Base-by-base conservation (phyloP, 2,888 invertebrate genomes). In the Lottia gigantea region DNA sequence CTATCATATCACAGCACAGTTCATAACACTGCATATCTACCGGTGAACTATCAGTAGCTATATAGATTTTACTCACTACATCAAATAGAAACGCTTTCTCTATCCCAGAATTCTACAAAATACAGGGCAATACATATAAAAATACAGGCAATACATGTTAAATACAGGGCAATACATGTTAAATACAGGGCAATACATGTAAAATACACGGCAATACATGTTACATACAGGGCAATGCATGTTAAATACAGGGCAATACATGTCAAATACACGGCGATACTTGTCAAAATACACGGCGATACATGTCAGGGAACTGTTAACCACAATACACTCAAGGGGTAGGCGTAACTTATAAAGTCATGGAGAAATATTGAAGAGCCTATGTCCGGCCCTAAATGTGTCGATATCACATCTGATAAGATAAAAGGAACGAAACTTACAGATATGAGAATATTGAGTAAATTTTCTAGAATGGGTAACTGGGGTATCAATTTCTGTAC, bases 1-100 rank as follows among this genome's bases (percentile, higher is more conserved):
- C 99, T 83, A 99, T 99, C 98, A 99, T 99, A 91, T 99, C 99
- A 91, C 99, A 99, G 90, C 99, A 99, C 61, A 99, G 91, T 90
- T 99, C 99, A 87, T 99, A 99, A 85, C 96, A 96, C 90, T 98
- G 98, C 98, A 99, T 98, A 88, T 99, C 99, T 8, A 99, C 98
- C 1, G 98, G 98, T 15, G 97, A 96, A 80, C 96, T 96, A 90
- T 99, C 99, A 0, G 99, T 99, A n/a, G 99, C 99, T 80, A 99
- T 97, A 90, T 99, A 99, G 82, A 99, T 99, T 91, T 91, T 91
- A 76, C 90, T 90, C n/a, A 98, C 96, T 40, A 99, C 98, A 91
- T 99, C 99, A 90, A 99, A 99, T 62, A 99, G 92, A 90, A 99
- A 99, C 72, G 98, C 98, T 88, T 99, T 99, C 88, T 99, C 99